Evolutionary conservation across 2,888 invertebrate species (phyloP).

Genomic region (Sarcophaga caerulescens): DNA sequence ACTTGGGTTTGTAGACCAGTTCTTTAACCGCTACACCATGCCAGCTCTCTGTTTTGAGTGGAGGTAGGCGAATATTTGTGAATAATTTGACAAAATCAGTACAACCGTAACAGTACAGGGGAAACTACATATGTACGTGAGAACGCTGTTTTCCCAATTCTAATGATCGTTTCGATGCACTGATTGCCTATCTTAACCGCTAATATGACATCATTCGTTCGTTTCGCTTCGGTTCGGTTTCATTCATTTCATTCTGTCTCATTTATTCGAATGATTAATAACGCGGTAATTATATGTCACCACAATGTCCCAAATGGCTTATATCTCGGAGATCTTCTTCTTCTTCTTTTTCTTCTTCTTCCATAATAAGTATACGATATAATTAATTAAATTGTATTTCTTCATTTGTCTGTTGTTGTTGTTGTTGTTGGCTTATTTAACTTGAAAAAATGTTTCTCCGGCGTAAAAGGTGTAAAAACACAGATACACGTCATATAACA

Average conservation of each 20-base stretch:
- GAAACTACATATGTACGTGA: no score
- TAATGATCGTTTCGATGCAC: neutral
- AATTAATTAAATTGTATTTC: constrained; percentile 67
- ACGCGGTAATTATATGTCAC: constrained; percentile 58
- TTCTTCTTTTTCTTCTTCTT: constrained; percentile 21
- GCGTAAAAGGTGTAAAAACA: constrained; percentile 65
- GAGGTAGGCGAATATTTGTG: no score
- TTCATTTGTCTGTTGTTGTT: neutral
- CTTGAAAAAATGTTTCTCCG: constrained; percentile 18
- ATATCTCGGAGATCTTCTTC: constrained; percentile 60
- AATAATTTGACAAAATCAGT: no score
- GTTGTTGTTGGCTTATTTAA: neutral
- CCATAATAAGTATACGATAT: constrained; percentile 38
- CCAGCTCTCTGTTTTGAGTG: no score
- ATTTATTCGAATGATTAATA: constrained; percentile 41
- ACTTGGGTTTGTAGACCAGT: no score
- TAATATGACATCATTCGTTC: constrained; percentile 39
- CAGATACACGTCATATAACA: constrained; percentile 48
- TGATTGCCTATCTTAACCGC: neutral
- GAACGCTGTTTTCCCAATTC: no score
- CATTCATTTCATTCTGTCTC: neutral
- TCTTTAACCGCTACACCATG: no score
- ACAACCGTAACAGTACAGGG: no score
- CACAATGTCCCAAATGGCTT: constrained; percentile 59
- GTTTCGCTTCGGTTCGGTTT: no score